These are phyloP conservation scores for Camelus bactrianus DNA, from an alignment of 2,113 vertebrate species.

Conservation along the genomic window DNA sequence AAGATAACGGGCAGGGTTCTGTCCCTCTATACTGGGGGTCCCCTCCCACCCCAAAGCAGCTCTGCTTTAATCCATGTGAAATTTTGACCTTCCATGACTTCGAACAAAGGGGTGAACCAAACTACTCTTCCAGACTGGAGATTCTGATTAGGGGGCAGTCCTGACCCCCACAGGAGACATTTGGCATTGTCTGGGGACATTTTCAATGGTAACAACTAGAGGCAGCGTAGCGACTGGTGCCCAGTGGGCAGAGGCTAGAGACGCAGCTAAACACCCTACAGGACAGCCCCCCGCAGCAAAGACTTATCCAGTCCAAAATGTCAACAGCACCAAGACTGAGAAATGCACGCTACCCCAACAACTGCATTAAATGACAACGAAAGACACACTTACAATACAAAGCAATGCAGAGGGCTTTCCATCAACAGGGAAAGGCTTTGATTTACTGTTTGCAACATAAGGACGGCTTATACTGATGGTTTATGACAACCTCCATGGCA, in stretches of 20 bases:
- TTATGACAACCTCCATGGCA: neutral
- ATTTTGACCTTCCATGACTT: neutral
- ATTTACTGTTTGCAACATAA: neutral
- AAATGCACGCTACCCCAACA: neutral
- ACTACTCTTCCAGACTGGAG: neutral
- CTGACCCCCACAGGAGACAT: neutral
- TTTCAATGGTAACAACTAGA: neutral
- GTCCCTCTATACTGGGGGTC: neutral
- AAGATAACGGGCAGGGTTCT: neutral
- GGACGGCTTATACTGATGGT: neutral
- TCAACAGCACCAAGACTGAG: neutral
- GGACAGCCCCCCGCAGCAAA: neutral
- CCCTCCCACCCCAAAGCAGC: neutral
- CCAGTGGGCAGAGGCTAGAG: neutral
- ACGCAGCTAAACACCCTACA: neutral
- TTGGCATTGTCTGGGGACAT: neutral
- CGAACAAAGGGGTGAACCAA: neutral
- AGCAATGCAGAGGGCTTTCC: neutral
- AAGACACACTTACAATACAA: neutral
- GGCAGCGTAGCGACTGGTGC: neutral
- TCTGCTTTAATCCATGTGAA: neutral
- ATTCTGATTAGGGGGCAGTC: neutral
- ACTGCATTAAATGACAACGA: neutral
- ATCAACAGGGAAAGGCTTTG: neutral
- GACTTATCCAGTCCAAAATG: neutral